Percentiles rank a stretch among this genome's conserved stretches.
Conservation (phyloP, 2,888 invertebrate genomes). For the Nasonovia ribisnigri region DNA sequence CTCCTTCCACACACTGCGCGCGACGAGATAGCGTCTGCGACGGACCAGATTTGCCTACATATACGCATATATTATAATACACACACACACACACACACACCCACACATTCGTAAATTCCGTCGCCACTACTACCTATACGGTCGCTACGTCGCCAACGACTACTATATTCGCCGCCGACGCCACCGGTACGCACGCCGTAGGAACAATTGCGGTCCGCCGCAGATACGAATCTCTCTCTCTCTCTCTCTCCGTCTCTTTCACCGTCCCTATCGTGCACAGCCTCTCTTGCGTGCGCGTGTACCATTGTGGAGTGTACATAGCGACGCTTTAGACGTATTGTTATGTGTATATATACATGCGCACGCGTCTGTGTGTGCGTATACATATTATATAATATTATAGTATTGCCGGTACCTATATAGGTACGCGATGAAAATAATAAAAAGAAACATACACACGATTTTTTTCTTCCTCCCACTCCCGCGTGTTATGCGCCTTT, state of each 20-base stretch:
- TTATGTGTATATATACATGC: neutral
- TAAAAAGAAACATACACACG: slow-evolving; percentile 22
- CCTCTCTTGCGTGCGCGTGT: neutral
- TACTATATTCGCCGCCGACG: neutral
- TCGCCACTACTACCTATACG: neutral
- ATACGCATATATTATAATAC: neutral
- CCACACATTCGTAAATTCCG: neutral
- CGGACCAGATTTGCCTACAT: neutral
- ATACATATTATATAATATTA: neutral
- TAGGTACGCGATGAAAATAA: slow-evolving; percentile 11
- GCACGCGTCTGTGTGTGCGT: neutral
- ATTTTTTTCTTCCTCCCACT: neutral
- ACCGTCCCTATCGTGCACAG: neutral
- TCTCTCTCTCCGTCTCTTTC: neutral
- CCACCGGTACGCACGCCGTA: neutral
- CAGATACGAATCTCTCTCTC: slow-evolving; percentile 23
- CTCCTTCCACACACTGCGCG: neutral
- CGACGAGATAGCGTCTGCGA: neutral
- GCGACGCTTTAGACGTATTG: slow-evolving; percentile 43
- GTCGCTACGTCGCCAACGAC: neutral
- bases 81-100: neutral
- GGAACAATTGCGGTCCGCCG: slow-evolving; percentile 32
- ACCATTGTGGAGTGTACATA: slow-evolving; percentile 8
- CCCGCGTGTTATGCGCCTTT: neutral
- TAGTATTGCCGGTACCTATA: neutral